phyloP scores from a whole-genome alignment of 92 coral and sea anemone genomes.

The Pocillopora meandrina region DNA sequence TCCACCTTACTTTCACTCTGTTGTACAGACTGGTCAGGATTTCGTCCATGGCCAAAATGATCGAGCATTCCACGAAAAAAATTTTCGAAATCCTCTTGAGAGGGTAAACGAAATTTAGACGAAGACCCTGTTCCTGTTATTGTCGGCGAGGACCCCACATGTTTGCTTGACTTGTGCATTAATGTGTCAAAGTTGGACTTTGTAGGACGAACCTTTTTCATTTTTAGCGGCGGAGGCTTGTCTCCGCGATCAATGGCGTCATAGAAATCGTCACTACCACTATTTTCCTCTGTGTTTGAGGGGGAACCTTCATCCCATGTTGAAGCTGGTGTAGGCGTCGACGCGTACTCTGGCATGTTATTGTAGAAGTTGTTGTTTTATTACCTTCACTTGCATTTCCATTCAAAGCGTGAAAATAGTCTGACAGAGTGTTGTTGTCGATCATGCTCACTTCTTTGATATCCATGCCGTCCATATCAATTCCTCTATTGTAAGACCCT shows the following conservation, averaged over 20 bases:
- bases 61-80: slow-evolving; percentile 47
- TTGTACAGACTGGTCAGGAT: background rate
- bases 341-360: background rate
- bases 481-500: slow-evolving; percentile 63
- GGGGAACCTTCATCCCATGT: slow-evolving; percentile 55
- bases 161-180: slow-evolving; percentile 9
- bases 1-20: background rate
- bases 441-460: slow-evolving; percentile 63
- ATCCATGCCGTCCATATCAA: slow-evolving; percentile 53
- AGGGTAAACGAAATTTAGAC: slow-evolving; percentile 21
- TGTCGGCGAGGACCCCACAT: background rate
- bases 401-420: slow-evolving; percentile 81
- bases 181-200: slow-evolving; percentile 47
- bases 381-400: slow-evolving; percentile 47
- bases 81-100: slow-evolving; percentile 42
- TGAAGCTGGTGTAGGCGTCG: background rate
- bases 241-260: slow-evolving; percentile 62
- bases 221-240: slow-evolving; percentile 28
- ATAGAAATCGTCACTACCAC: slow-evolving; percentile 70
- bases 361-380: background rate
- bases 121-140: background rate
- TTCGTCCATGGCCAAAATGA: slow-evolving; percentile 26
- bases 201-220: slow-evolving; percentile 62
- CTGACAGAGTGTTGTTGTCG: slow-evolving; percentile 70
- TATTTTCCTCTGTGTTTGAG: slow-evolving; percentile 44